phyloP scores from a whole-genome alignment of 2,888 invertebrate species.

The Tetragonisca angustula region DNA sequence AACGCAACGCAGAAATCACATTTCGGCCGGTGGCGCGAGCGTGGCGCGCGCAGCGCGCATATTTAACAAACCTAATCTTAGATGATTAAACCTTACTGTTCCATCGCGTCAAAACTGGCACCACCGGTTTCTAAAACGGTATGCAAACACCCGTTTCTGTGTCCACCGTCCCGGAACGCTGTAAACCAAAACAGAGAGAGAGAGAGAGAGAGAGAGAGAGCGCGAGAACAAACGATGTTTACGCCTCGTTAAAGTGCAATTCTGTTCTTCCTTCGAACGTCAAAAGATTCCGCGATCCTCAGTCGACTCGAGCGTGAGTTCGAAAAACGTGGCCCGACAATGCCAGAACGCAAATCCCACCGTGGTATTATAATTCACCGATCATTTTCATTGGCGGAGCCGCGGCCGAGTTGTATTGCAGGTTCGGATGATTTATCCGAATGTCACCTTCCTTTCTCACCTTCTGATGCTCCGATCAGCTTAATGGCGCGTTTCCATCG shows the following conservation, averaged over 20 bases:
- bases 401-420: neutral
- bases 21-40: neutral
- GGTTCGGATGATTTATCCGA: constrained; percentile 30
- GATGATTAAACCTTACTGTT: constrained; percentile 14
- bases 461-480: constrained; percentile 38
- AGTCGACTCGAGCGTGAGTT: too few species aligned
- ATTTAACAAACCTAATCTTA: constrained; percentile 30
- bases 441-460: neutral
- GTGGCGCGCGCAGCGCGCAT: neutral
- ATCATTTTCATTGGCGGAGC: constrained; percentile 34
- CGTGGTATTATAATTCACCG: constrained; percentile 1
- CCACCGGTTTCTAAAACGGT: neutral
- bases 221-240: neutral
- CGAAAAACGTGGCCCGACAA: neutral
- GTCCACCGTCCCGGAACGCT: neutral
- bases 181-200: neutral
- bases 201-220: too few species aligned
- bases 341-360: constrained; percentile 37
- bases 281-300: too few species aligned
- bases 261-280: too few species aligned
- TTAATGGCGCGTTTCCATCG: constrained; percentile 30
- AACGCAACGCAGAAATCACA: neutral
- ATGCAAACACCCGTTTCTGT: neutral
- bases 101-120: neutral
- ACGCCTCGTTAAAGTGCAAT: too few species aligned